Evolutionary conservation across 2,888 invertebrate species (phyloP).

Genomic region (Lycaena phlaeas): DNA sequence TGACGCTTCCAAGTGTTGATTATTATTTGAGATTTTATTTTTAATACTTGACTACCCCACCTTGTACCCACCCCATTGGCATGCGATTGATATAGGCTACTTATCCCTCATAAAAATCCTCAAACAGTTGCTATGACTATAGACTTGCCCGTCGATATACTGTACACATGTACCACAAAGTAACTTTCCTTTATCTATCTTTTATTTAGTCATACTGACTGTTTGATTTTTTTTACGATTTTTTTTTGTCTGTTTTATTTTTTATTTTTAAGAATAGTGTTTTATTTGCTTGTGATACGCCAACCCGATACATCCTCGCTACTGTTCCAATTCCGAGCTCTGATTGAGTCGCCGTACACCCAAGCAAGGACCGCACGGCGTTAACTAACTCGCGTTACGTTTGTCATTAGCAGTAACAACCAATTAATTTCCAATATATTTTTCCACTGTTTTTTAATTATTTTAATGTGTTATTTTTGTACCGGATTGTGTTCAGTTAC

Average conservation of each 20-base stretch:
- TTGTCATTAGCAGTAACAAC: constrained; percentile 68
- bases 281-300: constrained; percentile 67
- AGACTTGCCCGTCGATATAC: constrained; percentile 29
- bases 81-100: constrained; percentile 65
- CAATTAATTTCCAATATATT: constrained; percentile 22
- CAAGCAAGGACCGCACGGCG: constrained; percentile 37
- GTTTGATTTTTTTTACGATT: constrained; percentile 59
- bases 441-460: constrained; percentile 31
- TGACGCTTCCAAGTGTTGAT: constrained; percentile 48
- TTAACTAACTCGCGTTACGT: constrained; percentile 53
- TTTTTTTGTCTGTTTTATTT: constrained; percentile 32
- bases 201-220: constrained; percentile 72
- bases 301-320: constrained; percentile 63
- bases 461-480: constrained; percentile 38
- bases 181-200: constrained; percentile 63
- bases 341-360: constrained; percentile 31
- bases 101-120: constrained; percentile 58
- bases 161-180: constrained; percentile 56
- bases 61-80: constrained; percentile 47
- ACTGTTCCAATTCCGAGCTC: constrained; percentile 51
- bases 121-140: constrained; percentile 70
- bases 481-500: constrained; percentile 56
- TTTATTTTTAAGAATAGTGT: constrained; percentile 54
- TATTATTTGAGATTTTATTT: constrained; percentile 29
- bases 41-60: constrained; percentile 46